Evolutionary conservation across 2,888 invertebrate genomes (phyloP).

Genomic region (Drosophila silvestris): DNA sequence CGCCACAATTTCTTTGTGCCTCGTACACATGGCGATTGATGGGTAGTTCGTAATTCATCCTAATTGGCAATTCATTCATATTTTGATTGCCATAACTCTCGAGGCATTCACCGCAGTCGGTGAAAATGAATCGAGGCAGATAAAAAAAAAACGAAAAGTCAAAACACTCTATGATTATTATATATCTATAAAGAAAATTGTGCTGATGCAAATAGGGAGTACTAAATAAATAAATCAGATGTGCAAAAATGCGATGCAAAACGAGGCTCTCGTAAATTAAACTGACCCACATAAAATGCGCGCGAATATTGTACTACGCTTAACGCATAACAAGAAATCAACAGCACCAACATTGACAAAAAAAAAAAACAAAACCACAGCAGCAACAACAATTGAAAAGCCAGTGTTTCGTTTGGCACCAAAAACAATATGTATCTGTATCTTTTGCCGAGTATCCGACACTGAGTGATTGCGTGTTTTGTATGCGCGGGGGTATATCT

Average conservation of each 20-base stretch:
- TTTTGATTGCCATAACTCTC: constrained; percentile 49
- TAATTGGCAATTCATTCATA: constrained; percentile 56
- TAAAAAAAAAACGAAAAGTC: constrained; percentile 24
- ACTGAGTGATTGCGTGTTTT: constrained; percentile 64
- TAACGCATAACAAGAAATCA: constrained; percentile 64
- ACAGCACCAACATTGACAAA: constrained; percentile 13
- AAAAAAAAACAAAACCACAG: not conserved
- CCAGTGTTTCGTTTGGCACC: constrained; percentile 27
- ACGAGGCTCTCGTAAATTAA: constrained; percentile 73
- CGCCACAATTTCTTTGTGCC: not conserved
- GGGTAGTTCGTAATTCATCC: constrained; percentile 46
- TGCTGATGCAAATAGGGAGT: constrained; percentile 23
- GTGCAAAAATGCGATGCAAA: constrained; percentile 52
- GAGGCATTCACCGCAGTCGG: constrained; percentile 50
- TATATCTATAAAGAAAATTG: constrained; percentile 37
- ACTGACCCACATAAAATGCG: constrained; percentile 79
- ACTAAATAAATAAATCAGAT: constrained; percentile 61
- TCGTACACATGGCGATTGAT: constrained; percentile 16
- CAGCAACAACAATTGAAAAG: constrained; percentile 21
- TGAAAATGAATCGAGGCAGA: constrained; percentile 20
- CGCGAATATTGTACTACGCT: constrained; percentile 69
- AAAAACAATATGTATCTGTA: constrained; percentile 44
- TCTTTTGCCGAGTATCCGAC: constrained; percentile 61
- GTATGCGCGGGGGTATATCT: constrained; percentile 66
- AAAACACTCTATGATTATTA: constrained; percentile 9